Conservation (phyloP, 30 jellyfish, hydroid and myxozoan genomes). For the Turritopsis dohrnii region DNA sequence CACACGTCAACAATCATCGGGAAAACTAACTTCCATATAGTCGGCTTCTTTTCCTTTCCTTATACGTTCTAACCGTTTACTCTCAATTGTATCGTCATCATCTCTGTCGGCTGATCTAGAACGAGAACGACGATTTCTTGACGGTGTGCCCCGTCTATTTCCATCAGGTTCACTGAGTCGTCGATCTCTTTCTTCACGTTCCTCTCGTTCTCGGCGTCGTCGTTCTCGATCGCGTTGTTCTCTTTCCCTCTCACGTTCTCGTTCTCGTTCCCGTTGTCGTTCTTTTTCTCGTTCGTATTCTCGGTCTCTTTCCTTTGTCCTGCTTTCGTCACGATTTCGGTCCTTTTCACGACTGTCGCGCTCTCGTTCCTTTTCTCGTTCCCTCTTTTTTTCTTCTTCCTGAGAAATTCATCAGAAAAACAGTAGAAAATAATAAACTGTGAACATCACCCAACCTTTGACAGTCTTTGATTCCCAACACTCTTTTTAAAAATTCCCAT, state of each 20-base stretch:
- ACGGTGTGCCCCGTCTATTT: conserved; percentile 49
- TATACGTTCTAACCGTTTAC: conserved; percentile 75
- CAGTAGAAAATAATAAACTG: neutral
- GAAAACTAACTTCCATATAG: conserved; percentile 44
- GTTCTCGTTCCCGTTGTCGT: conserved; percentile 36
- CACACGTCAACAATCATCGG: neutral
- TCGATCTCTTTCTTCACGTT: conserved; percentile 55
- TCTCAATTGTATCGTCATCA: conserved; percentile 81
- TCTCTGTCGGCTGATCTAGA: conserved; percentile 61
- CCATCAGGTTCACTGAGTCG: conserved; percentile 46
- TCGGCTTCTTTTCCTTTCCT: conserved; percentile 70
- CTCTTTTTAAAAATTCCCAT: neutral
- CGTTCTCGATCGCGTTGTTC: conserved; percentile 51
- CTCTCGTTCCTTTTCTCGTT: conserved; percentile 62
- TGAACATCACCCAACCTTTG: neutral
- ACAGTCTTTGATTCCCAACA: neutral
- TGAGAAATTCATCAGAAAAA: neutral
- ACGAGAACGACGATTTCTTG: conserved; percentile 65
- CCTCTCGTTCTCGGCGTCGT: conserved; percentile 64
- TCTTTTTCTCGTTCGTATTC: conserved; percentile 50
- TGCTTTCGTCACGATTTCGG: neutral
- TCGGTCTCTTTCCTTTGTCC: conserved; percentile 51
- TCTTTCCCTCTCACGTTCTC: conserved; percentile 44
- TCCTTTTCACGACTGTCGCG: conserved; percentile 52
- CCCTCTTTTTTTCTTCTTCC: conserved; percentile 45